These are phyloP conservation scores for Yponomeuta plumbellus DNA, from an alignment of 2,888 invertebrate species.

Conservation along the genomic window DNA sequence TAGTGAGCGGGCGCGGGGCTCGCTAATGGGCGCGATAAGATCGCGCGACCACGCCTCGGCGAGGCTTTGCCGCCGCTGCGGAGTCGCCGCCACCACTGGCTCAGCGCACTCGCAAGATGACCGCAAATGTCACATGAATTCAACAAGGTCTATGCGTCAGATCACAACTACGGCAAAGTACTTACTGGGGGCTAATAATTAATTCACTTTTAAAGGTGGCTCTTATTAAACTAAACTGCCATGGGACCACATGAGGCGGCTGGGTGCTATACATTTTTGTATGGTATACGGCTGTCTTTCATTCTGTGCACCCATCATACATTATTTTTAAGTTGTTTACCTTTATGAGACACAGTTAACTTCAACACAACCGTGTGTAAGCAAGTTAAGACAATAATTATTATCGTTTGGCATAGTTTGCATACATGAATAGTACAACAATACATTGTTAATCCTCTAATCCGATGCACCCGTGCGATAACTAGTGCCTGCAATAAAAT, in stretches of 20 bases:
- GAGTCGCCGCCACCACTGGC: not conserved
- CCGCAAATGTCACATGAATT: not conserved
- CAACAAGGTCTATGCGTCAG: not conserved
- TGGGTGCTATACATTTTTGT: too few relatives aligned
- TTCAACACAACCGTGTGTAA: not conserved
- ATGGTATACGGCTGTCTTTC: too few relatives aligned
- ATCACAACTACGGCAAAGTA: not conserved
- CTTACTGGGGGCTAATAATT: too few relatives aligned
- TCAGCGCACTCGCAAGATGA: not conserved
- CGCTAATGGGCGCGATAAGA: slow-evolving; percentile 71
- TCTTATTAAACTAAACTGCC: too few relatives aligned
- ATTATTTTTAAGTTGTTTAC: too few relatives aligned
- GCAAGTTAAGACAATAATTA: not conserved
- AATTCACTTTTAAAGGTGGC: too few relatives aligned
- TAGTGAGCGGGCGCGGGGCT: slow-evolving; percentile 64
- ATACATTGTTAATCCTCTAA: slow-evolving; percentile 3
- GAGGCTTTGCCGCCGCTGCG: slow-evolving; percentile 13
- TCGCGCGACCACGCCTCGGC: slow-evolving; percentile 63
- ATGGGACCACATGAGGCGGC: too few relatives aligned
- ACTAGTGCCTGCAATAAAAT: slow-evolving; percentile 25
- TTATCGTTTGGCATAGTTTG: not conserved
- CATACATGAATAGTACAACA: not conserved
- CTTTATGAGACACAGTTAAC: not conserved
- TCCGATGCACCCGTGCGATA: not conserved
- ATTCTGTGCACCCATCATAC: too few relatives aligned